Evolutionary conservation across 2,113 vertebrate genomes (phyloP).

Genomic region (Pseudorhombus dupliciocellatus): DNA sequence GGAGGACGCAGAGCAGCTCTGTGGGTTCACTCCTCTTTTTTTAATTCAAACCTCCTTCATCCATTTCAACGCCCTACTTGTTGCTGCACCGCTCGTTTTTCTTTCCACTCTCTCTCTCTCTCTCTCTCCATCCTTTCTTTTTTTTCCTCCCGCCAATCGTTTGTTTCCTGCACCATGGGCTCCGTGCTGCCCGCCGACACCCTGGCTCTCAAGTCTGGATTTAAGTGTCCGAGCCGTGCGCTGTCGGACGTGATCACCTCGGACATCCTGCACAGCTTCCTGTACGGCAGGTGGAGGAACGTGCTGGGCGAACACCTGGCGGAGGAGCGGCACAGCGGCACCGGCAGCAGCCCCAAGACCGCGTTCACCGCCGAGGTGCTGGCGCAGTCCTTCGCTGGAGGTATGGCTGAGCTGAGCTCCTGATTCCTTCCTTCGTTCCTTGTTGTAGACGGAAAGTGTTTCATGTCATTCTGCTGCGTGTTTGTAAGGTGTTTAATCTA

Average conservation of each 20-base stretch:
- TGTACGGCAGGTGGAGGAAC: constrained; percentile 97
- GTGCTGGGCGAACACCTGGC: constrained; percentile 92
- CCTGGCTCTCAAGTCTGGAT: constrained; percentile 89
- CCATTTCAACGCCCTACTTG: neutral
- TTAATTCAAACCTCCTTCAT: neutral
- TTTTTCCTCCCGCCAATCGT: neutral
- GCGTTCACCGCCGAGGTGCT: constrained; percentile 97
- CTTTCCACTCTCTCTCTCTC: neutral
- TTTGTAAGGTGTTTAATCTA: neutral
- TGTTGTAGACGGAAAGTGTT: neutral
- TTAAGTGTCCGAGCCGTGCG: constrained; percentile 87
- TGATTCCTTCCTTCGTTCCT: no score
- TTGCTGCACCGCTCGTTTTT: constrained; percentile 1
- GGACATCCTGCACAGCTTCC: constrained; percentile 96
- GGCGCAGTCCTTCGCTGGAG: constrained; percentile 95
- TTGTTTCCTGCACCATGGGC: constrained; percentile 81
- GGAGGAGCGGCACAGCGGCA: constrained; percentile 83
- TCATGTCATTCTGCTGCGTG: neutral
- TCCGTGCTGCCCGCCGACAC: constrained; percentile 93
- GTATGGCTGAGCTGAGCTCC: constrained; percentile 69
- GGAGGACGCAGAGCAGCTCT: constrained; percentile 56
- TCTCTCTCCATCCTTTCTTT: neutral
- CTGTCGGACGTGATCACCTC: constrained; percentile 96
- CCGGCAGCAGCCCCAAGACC: constrained; percentile 84
- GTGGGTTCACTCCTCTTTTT: neutral